A percentile compares a stretch with the other conserved stretches of the same genome.
Conservation (phyloP, 2,113 vertebrate species). For the Turnix velox region DNA sequence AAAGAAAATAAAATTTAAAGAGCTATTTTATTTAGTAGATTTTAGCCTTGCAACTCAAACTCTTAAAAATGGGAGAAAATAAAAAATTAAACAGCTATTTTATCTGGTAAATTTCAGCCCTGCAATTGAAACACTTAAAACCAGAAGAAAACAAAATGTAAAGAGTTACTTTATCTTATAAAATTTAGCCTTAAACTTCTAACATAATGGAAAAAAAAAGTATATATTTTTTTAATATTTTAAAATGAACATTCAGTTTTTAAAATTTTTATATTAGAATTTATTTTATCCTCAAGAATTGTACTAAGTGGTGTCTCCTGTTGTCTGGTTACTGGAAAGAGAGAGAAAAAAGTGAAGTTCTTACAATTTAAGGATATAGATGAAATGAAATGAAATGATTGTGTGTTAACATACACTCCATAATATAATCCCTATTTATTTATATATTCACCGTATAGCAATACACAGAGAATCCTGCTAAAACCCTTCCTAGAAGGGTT, state of each 20-base stretch:
- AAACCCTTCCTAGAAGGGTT: neutral
- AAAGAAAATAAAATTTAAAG: too few relatives aligned
- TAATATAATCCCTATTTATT: neutral
- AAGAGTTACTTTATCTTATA: too few relatives aligned
- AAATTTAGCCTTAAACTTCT: too few relatives aligned
- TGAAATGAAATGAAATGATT: neutral
- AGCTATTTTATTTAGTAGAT: too few relatives aligned
- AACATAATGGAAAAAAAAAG: too few relatives aligned
- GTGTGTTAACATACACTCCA: neutral
- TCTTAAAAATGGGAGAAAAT: neutral
- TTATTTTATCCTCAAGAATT: neutral
- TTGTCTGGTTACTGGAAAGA: neutral
- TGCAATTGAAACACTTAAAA: too few relatives aligned
- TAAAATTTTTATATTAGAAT: too few relatives aligned
- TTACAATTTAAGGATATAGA: neutral
- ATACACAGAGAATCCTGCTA: neutral
- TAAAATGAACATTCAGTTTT: too few relatives aligned
- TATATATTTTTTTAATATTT: too few relatives aligned
- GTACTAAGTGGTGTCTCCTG: conserved; percentile 5
- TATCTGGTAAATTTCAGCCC: too few relatives aligned
- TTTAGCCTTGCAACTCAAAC: neutral
- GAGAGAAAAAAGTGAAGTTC: neutral
- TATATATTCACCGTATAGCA: neutral
- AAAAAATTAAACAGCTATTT: too few relatives aligned
- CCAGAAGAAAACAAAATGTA: too few relatives aligned